Percentiles rank a stretch among this genome's conserved stretches.
These are phyloP conservation scores for Tetragonula carbonaria DNA, from an alignment of 2,888 invertebrate species.

Conservation along the genomic window DNA sequence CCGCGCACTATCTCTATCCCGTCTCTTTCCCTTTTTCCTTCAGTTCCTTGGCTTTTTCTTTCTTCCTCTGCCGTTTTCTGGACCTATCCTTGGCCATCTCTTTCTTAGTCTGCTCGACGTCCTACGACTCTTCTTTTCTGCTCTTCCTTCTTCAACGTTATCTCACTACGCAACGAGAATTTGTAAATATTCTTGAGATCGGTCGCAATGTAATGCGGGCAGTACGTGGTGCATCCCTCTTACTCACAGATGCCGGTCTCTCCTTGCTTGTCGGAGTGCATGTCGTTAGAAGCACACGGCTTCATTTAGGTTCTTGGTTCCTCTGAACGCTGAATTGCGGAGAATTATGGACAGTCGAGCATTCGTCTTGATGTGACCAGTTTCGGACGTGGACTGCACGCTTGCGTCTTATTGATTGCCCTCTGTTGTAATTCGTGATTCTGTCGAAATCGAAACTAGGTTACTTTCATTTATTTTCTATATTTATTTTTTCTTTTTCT, in stretches of 20 bases:
- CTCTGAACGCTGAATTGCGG: slow-evolving; percentile 12
- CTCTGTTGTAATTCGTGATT: neutral
- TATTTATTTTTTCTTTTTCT: too few species aligned
- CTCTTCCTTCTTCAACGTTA: slow-evolving; percentile 69
- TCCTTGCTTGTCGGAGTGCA: slow-evolving; percentile 20
- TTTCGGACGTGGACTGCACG: slow-evolving; percentile 10
- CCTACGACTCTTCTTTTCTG: slow-evolving; percentile 18
- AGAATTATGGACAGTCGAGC: slow-evolving; percentile 23
- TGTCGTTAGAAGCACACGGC: slow-evolving; percentile 47
- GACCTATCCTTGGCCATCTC: slow-evolving; percentile 27
- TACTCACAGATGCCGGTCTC: slow-evolving; percentile 38
- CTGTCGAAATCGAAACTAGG: neutral
- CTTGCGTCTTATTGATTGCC: slow-evolving; percentile 10
- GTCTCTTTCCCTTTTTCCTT: neutral
- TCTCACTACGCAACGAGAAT: slow-evolving; percentile 80
- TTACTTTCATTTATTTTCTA: neutral
- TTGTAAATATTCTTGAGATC: slow-evolving; percentile 74
- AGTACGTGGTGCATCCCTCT: slow-evolving; percentile 40
- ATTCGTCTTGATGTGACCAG: slow-evolving; percentile 24
- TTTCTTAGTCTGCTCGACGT: slow-evolving; percentile 16
- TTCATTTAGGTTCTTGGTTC: slow-evolving; percentile 40
- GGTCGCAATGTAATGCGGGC: slow-evolving; percentile 47
- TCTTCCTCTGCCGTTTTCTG: neutral
- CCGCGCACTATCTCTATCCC: neutral
- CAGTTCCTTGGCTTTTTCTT: slow-evolving; percentile 18